Conservation (phyloP, 1,140 invertebrate genomes). For the Polypedilum pembai region DNA sequence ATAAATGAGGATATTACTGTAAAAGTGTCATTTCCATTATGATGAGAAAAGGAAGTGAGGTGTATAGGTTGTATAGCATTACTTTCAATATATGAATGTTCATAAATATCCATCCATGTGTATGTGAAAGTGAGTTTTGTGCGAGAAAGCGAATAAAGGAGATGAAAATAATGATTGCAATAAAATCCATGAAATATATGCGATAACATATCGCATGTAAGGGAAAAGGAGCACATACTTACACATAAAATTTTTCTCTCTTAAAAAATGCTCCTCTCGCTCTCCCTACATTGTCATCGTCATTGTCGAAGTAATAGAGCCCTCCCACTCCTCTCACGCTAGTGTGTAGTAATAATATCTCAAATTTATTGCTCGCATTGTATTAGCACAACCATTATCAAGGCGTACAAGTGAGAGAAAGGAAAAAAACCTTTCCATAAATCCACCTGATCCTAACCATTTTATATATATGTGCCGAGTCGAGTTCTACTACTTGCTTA, state of each 20-base stretch:
- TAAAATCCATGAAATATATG: slow-evolving; percentile 11
- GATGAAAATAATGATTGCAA: slow-evolving; percentile 18
- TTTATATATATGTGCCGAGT: too few relatives aligned
- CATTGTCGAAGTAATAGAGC: background rate
- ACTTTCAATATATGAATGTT: too few relatives aligned
- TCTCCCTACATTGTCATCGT: background rate
- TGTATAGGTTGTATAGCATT: background rate
- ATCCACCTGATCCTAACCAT: slow-evolving; percentile 1
- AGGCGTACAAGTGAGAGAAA: background rate
- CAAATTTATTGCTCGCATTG: slow-evolving; percentile 17
- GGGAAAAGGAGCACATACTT: background rate
- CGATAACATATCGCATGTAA: background rate
- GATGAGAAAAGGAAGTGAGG: background rate
- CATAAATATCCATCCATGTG: too few relatives aligned
- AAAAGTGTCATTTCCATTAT: background rate
- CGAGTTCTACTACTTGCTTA: too few relatives aligned
- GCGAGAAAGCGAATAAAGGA: background rate
- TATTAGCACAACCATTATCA: slow-evolving; percentile 12
- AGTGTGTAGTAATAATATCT: slow-evolving; percentile 13
- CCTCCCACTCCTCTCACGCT: background rate
- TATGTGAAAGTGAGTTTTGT: too few relatives aligned
- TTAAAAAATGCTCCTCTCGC: background rate
- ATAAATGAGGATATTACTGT: too few relatives aligned
- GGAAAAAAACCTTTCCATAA: slow-evolving; percentile 16
- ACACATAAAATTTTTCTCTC: slow-evolving; percentile 12